Conservation (phyloP, 2,888 invertebrate genomes). For the Phymatocera aterrima region DNA sequence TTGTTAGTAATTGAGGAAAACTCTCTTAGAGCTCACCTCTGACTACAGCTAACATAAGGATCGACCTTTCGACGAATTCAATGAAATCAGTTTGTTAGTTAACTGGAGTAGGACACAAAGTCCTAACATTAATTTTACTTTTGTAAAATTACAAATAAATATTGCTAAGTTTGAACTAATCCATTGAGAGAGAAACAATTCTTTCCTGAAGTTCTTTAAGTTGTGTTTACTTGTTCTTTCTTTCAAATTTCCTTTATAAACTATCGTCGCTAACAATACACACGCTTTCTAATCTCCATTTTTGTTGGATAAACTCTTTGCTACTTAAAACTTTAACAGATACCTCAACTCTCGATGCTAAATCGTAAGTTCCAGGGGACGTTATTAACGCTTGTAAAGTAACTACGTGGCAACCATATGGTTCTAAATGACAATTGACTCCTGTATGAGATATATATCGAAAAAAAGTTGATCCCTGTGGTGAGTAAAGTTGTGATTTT, state of each 20-base stretch:
- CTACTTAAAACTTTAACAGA: conserved; percentile 66
- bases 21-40: not conserved
- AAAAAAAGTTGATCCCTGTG: conserved; percentile 72
- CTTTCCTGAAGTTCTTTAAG: not conserved
- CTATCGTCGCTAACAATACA: conserved; percentile 65
- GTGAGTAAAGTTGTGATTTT: conserved; percentile 72
- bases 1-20: not conserved
- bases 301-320: conserved; percentile 66
- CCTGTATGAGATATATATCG: conserved; percentile 74
- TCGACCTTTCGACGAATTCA: too few species aligned
- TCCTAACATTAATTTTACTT: not conserved
- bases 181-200: conserved; percentile 16
- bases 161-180: conserved; percentile 38
- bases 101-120: not conserved
- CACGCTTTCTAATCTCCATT: conserved; percentile 71
- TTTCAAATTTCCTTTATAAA: conserved; percentile 45
- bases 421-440: conserved; percentile 74
- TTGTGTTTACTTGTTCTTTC: too few species aligned
- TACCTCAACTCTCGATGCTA: conserved; percentile 80
- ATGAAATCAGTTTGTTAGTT: not conserved
- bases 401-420: conserved; percentile 77
- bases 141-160: conserved; percentile 14
- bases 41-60: not conserved
- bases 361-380: conserved; percentile 82
- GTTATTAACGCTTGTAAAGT: conserved; percentile 80